Evolutionary conservation across 2,113 vertebrate species (phyloP), one percentile per base, ranked within the genome.

Genomic region (Pristiophorus japonicus): DNA sequence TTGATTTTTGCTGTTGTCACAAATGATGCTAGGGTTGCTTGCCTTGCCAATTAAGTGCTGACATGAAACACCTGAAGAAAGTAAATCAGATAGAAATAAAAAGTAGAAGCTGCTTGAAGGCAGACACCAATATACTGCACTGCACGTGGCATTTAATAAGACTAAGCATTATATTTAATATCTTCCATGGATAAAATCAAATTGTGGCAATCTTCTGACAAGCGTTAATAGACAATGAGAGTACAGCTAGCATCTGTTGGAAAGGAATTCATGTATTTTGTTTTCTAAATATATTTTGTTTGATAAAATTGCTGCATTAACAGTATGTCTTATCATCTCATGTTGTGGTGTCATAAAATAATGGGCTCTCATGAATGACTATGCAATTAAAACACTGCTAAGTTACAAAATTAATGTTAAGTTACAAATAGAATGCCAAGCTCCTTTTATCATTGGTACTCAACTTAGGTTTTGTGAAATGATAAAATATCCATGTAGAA

Each of bases 231-330:
- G 8, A 51, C 51, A 88, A 55, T 51, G 27, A 30, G 63, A 65
- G 63, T 65, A 65, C 63, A 65, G 63, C 63, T 45, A 8, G 42
- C 42, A 47, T 42, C 42, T 84, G 16, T 84, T 84, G 42, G 38
- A 84, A 84, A 84, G 14, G 4, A 84, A 42, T 75, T 75, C n/a
- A 81, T 38, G n/a, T n/a, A 81, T 84, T 84, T 47, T 84, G 42
- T 16, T 84, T 84, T 18, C 81, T 65, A 65, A 84, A 87, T 87
- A 45, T 87, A 87, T 24, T 84, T 87, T 87, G 42, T 1, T 87
- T 87, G 84, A 87, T 87, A 47, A 47, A 87, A 47, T 85, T 85
- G 45, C 42, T 47, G 45, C 42, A 85, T 85, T 85, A 85, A 85
- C 78, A 84, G 38, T 42, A 85, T 85, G 20, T 47, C 42, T 47